These are phyloP conservation scores for Holothuria glaberrima DNA, from an alignment of 35 echinoderm and acorn worm genomes.

Conservation along the genomic window DNA sequence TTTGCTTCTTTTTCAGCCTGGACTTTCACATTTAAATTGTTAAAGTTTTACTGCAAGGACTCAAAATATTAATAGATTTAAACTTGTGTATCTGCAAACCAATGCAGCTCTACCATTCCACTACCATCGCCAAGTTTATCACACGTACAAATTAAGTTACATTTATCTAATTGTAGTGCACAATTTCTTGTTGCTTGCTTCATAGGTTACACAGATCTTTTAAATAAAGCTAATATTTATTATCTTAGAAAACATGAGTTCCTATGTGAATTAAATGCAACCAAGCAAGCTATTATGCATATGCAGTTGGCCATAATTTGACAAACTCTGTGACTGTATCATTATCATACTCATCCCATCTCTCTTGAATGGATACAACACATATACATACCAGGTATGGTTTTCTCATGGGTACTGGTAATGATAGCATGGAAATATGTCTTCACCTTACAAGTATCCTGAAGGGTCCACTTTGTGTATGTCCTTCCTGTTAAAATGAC, in stretches of 20 bases:
- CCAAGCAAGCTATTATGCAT: not conserved
- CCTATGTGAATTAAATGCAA: not conserved
- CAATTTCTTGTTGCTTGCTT: too few relatives aligned
- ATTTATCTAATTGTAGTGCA: too few relatives aligned
- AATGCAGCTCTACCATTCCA: not conserved
- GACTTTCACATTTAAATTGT: not conserved
- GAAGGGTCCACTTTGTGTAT: not conserved
- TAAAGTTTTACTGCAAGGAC: not conserved
- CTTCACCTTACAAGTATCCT: not conserved
- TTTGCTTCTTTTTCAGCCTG: not conserved
- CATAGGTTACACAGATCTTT: not conserved
- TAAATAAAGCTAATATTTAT: not conserved
- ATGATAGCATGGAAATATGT: not conserved
- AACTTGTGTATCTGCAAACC: not conserved
- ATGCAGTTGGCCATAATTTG: not conserved
- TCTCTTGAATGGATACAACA: not conserved
- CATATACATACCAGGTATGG: slow-evolving; percentile 1
- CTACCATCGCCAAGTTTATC: too few relatives aligned
- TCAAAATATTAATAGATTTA: not conserved
- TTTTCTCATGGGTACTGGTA: slow-evolving; percentile 12
- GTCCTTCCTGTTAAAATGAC: not conserved
- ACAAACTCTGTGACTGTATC: too few relatives aligned
- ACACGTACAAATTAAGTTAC: too few relatives aligned
- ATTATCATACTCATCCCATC: too few relatives aligned
- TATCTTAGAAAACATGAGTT: not conserved